A percentile compares a stretch with the other conserved stretches of the same genome.
Evolutionary conservation across 2,113 vertebrate genomes (phyloP).

Genomic region (Philantomba maxwellii): DNA sequence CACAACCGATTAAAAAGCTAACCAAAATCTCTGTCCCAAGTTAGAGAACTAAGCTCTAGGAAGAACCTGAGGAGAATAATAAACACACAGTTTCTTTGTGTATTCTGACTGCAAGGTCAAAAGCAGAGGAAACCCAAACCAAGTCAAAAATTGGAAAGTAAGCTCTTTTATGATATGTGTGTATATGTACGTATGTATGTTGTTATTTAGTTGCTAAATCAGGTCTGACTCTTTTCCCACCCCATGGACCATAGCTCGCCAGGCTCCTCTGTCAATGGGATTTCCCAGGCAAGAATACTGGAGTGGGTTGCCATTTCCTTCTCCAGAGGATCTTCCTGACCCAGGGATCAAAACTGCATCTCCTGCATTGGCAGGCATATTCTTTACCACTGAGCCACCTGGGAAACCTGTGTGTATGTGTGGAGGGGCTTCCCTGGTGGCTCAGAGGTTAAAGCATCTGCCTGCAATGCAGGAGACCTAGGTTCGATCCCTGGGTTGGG

Average conservation of each 20-base stretch:
- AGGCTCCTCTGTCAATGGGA: not conserved
- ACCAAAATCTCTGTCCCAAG: not conserved
- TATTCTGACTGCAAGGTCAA: not conserved
- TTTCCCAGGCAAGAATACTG: not conserved
- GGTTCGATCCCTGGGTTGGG: too few species aligned
- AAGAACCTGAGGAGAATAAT: not conserved
- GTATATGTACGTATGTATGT: not conserved
- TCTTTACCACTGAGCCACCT: not conserved
- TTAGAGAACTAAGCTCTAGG: not conserved
- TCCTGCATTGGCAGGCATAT: not conserved
- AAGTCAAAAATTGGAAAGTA: not conserved
- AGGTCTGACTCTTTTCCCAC: not conserved
- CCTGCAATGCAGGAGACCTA: too few species aligned
- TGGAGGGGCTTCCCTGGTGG: too few species aligned
- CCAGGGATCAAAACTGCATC: not conserved
- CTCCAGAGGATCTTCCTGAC: not conserved
- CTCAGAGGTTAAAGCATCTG: too few species aligned
- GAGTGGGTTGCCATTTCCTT: not conserved
- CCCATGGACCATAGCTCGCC: not conserved
- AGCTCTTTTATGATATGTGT: not conserved
- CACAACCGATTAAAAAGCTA: slow-evolving; percentile 30
- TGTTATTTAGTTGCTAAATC: not conserved
- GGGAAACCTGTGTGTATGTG: not conserved
- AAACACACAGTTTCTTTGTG: not conserved
- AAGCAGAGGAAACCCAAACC: not conserved